Base-by-base conservation (phyloP, 2,888 invertebrate genomes). In the Mimas tiliae region DNA sequence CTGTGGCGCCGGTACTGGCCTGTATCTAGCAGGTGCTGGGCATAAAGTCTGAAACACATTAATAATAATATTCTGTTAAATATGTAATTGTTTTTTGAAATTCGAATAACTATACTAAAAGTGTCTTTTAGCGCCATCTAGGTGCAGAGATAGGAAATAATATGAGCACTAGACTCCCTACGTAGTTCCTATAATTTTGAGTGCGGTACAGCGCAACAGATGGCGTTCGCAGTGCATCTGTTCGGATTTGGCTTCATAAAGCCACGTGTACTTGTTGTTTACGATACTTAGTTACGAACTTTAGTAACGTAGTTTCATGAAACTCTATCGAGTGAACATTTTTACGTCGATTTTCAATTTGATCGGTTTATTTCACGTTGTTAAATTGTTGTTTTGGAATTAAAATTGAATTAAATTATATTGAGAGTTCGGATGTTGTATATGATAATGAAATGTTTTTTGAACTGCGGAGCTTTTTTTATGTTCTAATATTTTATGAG, bases 11-110 rank as follows among this genome's bases (percentile, higher is more conserved):
- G 90, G 92, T 6, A 93, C 93, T 0, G 93, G 80, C 16, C 92
- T 78, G 70, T 92, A 93, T 6, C 93, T 79, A 0, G 89, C 89
- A 0, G 93, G 89, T 0, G 88, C 93, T 0, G 93, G 89, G 66
- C 90, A 91, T 33, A 91, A 71, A 0, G 88, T 87, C 92, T 93
- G 83, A 1, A 79, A 79, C 6, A 47, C 2, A n/a, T 21, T n/a
- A 50, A 50, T 19, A 19, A 50, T 8, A 16, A 19, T 50, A 19
- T 0, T 50, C n/a, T n/a, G n/a, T 19, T 19, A 19, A 16, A 4
- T 16, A 48, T 48, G 48, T 16, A n/a, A 16, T n/a, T n/a, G n/a
- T n/a, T n/a, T n/a, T n/a, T n/a, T n/a, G n/a, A n/a, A n/a, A n/a
- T n/a, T n/a, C n/a, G n/a, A n/a, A n/a, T n/a, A n/a, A n/a, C n/a